Percentiles rank a stretch among this genome's conserved stretches.
Evolutionary conservation across 2,888 invertebrate genomes (phyloP).

Genomic region (Apoda limacodes): DNA sequence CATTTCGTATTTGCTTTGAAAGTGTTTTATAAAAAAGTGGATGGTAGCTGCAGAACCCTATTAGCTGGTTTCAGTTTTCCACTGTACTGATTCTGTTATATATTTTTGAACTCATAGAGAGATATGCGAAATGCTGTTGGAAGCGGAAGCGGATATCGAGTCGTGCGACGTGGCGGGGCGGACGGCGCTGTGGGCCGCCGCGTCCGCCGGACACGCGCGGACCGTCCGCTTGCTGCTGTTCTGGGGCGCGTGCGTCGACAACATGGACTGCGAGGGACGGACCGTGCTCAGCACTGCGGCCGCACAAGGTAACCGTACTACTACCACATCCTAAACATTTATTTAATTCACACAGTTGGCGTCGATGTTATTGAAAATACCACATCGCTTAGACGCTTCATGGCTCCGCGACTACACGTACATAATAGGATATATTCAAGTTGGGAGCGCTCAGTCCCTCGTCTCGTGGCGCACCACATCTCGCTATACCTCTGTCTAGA

Average conservation of each 20-base stretch:
- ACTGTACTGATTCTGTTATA: too few species aligned
- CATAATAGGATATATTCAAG: too few species aligned
- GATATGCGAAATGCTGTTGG: conserved; percentile 90
- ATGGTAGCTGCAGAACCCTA: too few species aligned
- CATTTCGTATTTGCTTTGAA: too few species aligned
- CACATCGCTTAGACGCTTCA: too few species aligned
- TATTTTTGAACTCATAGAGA: conserved; percentile 66
- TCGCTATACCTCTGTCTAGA: too few species aligned
- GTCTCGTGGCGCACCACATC: too few species aligned
- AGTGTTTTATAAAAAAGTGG: too few species aligned
- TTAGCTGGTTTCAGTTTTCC: too few species aligned
- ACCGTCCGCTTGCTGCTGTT: conserved; percentile 89
- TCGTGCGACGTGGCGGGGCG: conserved; percentile 84
- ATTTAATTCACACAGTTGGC: not conserved
- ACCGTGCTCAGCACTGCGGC: conserved; percentile 89
- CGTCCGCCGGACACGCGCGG: conserved; percentile 90
- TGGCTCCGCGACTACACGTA: too few species aligned
- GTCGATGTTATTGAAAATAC: too few species aligned
- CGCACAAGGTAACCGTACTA: conserved; percentile 87
- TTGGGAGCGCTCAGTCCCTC: too few species aligned
- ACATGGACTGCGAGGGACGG: conserved; percentile 93
- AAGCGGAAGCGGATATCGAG: conserved; percentile 94
- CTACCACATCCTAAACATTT: conserved; percentile 5
- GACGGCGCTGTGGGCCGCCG: conserved; percentile 92
- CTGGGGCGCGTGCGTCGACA: conserved; percentile 96